Evolutionary conservation across 2,888 invertebrate species (phyloP).

Genomic region (Agrilus biguttatus): DNA sequence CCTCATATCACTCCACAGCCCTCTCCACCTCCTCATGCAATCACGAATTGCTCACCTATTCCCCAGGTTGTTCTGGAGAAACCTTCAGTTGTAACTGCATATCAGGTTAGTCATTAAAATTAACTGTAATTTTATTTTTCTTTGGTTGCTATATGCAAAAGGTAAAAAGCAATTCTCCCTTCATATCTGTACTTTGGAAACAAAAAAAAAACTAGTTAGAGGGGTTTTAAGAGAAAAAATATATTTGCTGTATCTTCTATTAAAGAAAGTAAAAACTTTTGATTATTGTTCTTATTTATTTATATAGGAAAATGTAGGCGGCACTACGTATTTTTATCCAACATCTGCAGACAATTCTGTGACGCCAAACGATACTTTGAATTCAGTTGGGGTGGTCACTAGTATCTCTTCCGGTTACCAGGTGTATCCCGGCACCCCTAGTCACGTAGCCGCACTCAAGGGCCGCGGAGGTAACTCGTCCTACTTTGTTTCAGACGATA

Average conservation of each 20-base stretch:
- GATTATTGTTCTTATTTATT: conserved; percentile 13
- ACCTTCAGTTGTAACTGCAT: conserved; percentile 23
- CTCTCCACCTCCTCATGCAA: conserved; percentile 29
- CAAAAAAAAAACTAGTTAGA: no score
- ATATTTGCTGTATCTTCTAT: no score
- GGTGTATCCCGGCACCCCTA: conserved; percentile 49
- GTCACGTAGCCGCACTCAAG: conserved; percentile 40
- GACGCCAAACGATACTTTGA: conserved; percentile 28
- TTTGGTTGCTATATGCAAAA: no score
- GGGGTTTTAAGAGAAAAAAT: no score
- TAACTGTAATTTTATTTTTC: background rate
- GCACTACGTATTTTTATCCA: conserved; percentile 88
- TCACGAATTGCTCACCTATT: conserved; percentile 29
- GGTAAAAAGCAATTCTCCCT: no score
- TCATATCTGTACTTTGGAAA: no score
- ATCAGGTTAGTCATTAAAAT: conserved; percentile 18
- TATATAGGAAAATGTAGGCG: conserved; percentile 74
- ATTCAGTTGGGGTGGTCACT: conserved; percentile 31
- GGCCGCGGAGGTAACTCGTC: conserved; percentile 39
- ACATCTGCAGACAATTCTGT: conserved; percentile 36
- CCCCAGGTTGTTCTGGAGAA: conserved; percentile 22
- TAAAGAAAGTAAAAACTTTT: background rate
- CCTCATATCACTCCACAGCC: conserved; percentile 36
- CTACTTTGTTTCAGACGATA: conserved; percentile 76
- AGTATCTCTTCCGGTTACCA: conserved; percentile 33